Evolutionary conservation across 2,888 invertebrate species (phyloP).

Genomic region (Agrilus mali): DNA sequence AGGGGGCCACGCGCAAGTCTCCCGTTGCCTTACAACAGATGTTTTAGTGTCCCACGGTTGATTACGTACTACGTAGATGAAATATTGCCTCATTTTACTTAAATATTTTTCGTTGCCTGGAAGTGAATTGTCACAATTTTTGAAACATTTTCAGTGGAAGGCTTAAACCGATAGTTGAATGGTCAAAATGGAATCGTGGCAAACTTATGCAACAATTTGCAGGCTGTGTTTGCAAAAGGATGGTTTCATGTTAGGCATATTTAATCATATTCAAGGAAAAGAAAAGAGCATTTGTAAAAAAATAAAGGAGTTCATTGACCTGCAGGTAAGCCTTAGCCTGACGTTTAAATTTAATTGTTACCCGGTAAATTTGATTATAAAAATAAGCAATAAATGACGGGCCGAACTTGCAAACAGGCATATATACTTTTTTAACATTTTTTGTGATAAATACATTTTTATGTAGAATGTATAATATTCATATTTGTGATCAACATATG

Average conservation of each 20-base stretch:
- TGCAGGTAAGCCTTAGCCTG: conserved; percentile 26
- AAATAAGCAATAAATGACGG: too few relatives aligned
- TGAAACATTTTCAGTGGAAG: conserved; percentile 1
- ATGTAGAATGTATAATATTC: too few relatives aligned
- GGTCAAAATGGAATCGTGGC: conserved; percentile 33
- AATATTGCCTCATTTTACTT: conserved; percentile 34
- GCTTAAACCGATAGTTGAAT: conserved; percentile 35
- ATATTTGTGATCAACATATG: too few relatives aligned
- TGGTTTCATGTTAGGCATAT: conserved; percentile 49
- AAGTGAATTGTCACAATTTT: neutral
- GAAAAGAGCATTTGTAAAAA: conserved; percentile 35
- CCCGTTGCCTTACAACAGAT: conserved; percentile 36
- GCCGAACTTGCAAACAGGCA: too few relatives aligned
- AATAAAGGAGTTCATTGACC: conserved; percentile 34
- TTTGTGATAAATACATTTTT: too few relatives aligned
- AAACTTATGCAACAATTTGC: conserved; percentile 51
- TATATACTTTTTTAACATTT: too few relatives aligned
- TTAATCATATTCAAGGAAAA: conserved; percentile 39
- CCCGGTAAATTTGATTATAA: too few relatives aligned
- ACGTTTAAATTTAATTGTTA: conserved; percentile 4
- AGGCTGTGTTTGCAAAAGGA: conserved; percentile 52
- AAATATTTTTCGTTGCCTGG: conserved; percentile 17
- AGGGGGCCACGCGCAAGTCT: conserved; percentile 34
- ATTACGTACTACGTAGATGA: conserved; percentile 39
- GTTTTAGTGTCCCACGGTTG: conserved; percentile 38